These are phyloP conservation scores for Scaptomyza flava DNA, from an alignment of 2,888 invertebrate genomes.

Conservation along the genomic window DNA sequence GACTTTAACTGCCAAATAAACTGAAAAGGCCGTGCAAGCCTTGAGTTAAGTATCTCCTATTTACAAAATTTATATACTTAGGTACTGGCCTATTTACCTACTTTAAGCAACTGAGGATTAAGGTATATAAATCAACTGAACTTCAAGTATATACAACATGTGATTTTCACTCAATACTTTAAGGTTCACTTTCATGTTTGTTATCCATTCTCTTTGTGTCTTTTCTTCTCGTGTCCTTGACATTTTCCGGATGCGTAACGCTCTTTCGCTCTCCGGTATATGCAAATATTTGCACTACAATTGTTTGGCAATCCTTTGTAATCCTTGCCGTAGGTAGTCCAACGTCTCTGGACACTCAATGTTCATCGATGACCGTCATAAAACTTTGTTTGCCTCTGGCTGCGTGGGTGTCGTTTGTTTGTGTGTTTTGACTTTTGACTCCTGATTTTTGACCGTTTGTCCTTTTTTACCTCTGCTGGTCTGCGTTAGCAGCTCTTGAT, in stretches of 20 bases:
- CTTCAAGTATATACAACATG: neutral
- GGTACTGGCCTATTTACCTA: slow-evolving; percentile 2
- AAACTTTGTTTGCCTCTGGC: slow-evolving; percentile 53
- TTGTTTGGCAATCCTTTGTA: slow-evolving; percentile 78
- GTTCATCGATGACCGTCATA: slow-evolving; percentile 68
- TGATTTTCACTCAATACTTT: slow-evolving; percentile 26
- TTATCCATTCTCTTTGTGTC: slow-evolving; percentile 12
- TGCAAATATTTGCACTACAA: slow-evolving; percentile 74
- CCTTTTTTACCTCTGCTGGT: slow-evolving; percentile 32
- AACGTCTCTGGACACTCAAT: slow-evolving; percentile 51
- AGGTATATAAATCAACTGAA: slow-evolving; percentile 29
- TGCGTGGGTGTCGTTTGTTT: slow-evolving; percentile 50
- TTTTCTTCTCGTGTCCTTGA: slow-evolving; percentile 65
- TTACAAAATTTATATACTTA: neutral
- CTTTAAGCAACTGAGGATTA: slow-evolving; percentile 8
- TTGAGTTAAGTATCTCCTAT: slow-evolving; percentile 23
- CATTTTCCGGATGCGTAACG: slow-evolving; percentile 62
- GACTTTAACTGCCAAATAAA: slow-evolving; percentile 11
- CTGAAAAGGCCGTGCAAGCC: slow-evolving; percentile 36
- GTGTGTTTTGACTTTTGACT: slow-evolving; percentile 58
- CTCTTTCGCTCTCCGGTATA: slow-evolving; percentile 35
- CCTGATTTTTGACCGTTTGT: slow-evolving; percentile 55
- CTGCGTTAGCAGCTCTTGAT: slow-evolving; percentile 49
- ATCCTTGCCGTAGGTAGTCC: slow-evolving; percentile 72
- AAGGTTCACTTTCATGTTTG: slow-evolving; percentile 3